A percentile compares a stretch with the other conserved stretches of the same genome.
Evolutionary conservation across 2,113 vertebrate species (phyloP).

Genomic region (Daphoenositta chrysoptera): DNA sequence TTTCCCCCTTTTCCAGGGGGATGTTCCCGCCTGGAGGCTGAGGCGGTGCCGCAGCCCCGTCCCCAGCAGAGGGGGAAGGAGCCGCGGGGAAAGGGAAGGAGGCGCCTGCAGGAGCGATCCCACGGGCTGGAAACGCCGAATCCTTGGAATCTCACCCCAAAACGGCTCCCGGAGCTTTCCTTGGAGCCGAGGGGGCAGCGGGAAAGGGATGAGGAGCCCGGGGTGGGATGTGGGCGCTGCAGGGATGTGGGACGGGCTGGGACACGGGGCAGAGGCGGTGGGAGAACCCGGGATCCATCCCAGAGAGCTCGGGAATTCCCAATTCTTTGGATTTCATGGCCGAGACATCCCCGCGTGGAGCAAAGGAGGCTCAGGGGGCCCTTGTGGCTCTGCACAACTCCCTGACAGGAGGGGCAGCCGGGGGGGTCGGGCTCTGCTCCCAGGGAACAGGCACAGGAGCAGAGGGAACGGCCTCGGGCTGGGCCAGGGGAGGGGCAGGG

Average conservation of each 20-base stretch:
- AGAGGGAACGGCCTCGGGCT: background rate
- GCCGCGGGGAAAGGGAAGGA: background rate
- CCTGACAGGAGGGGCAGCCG: background rate
- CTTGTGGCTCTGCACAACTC: background rate
- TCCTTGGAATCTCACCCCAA: background rate
- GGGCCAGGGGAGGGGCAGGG: background rate
- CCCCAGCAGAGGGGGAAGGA: conserved; percentile 25
- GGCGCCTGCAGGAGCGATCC: background rate
- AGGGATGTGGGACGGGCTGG: background rate
- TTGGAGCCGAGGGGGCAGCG: background rate
- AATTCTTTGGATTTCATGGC: background rate
- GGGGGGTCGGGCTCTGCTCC: background rate
- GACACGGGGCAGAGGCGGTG: background rate
- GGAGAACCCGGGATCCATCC: background rate
- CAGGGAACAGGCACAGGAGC: background rate
- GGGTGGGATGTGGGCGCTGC: background rate
- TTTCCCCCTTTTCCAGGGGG: background rate
- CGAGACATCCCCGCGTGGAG: background rate
- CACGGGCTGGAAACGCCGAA: background rate
- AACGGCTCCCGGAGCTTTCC: rapidly evolving
- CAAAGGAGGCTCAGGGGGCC: background rate
- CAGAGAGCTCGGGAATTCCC: background rate
- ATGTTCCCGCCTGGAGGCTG: background rate
- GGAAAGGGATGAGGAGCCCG: background rate
- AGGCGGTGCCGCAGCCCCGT: no score